Conservation (phyloP, 2,797 vertebrate species). For the Tadarida brasiliensis region DNA sequence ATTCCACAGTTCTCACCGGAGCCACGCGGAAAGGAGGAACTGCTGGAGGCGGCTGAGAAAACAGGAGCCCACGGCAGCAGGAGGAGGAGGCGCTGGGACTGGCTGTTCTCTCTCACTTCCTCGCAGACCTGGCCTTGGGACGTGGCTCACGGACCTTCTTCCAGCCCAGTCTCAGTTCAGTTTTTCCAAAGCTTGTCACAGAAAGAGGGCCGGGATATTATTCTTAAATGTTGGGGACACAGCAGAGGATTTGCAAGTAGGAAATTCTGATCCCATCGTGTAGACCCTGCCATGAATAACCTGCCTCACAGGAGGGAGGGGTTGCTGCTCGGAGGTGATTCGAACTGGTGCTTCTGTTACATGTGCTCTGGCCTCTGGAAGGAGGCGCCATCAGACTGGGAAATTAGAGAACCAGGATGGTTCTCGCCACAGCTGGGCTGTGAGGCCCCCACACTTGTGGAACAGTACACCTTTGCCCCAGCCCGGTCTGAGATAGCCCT, state of each 20-base stretch:
- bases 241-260: slow-evolving; percentile 80
- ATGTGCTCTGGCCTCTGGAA: background rate
- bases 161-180: slow-evolving; percentile 76
- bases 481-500: background rate
- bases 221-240: slow-evolving; percentile 77
- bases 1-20: slow-evolving; percentile 84
- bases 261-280: slow-evolving; percentile 78
- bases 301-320: background rate
- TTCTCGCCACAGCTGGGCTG: background rate
- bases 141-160: slow-evolving; percentile 74
- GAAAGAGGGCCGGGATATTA: slow-evolving; percentile 78
- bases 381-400: background rate
- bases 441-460: background rate
- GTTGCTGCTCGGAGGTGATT: background rate
- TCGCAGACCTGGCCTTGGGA: slow-evolving; percentile 82
- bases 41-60: slow-evolving; percentile 71
- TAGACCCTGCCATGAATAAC: background rate
- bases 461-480: background rate
- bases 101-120: slow-evolving; percentile 85
- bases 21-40: slow-evolving; percentile 74
- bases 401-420: background rate
- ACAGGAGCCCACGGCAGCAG: slow-evolving; percentile 68
- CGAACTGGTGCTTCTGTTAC: background rate
- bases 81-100: slow-evolving; percentile 80
- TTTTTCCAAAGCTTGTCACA: slow-evolving; percentile 86